Conservation (phyloP, 2,113 vertebrate species). For the Penelope pileata region DNA sequence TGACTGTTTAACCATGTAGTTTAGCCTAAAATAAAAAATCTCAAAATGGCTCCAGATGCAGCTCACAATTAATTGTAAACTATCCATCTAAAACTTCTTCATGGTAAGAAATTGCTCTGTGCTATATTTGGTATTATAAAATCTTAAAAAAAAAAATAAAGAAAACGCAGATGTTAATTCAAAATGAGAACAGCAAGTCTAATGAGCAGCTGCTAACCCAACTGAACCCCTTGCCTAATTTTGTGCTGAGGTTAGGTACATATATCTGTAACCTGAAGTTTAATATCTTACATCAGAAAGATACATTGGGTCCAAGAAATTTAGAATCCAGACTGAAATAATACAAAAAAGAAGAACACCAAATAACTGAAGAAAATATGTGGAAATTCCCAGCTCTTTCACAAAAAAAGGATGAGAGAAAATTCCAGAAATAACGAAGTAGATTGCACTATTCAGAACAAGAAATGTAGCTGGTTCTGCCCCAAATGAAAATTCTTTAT, state of each 20-base stretch:
- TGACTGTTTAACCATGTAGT: not conserved
- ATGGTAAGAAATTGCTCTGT: not conserved
- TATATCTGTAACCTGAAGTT: not conserved
- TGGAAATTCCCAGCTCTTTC: not conserved
- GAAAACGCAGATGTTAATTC: not conserved
- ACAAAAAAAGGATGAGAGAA: not conserved
- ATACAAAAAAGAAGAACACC: not conserved
- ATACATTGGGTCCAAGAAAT: not conserved
- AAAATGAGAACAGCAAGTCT: not conserved
- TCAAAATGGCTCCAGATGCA: not conserved
- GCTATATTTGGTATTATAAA: not conserved
- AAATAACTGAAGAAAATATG: not conserved
- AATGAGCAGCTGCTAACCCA: not conserved
- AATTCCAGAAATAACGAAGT: not conserved
- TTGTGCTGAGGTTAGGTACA: not conserved
- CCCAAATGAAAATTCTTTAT: not conserved
- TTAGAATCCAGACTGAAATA: not conserved
- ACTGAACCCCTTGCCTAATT: not conserved
- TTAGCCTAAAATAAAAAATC: not conserved
- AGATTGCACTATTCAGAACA: not conserved
- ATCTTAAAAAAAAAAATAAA: not conserved
- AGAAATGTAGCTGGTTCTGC: not conserved
- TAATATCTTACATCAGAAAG: not conserved
- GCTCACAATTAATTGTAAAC: not conserved
- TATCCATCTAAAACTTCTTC: not conserved